These are phyloP conservation scores for Triplophysa yarkandensis DNA, from an alignment of 2,797 vertebrate species.

Conservation along the genomic window DNA sequence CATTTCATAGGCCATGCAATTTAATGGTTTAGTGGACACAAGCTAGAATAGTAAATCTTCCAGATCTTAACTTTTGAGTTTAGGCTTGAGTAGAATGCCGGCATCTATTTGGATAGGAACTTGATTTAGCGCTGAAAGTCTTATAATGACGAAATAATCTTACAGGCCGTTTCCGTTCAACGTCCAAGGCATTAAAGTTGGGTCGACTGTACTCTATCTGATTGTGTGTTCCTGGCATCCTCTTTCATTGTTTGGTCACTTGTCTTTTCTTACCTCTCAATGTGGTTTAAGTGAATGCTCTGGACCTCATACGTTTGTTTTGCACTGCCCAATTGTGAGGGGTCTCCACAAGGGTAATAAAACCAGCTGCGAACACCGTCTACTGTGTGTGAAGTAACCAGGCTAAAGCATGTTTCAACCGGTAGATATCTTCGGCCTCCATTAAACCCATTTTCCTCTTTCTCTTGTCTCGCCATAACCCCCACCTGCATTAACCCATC, in stretches of 20 bases:
- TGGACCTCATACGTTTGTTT: not conserved
- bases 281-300: not conserved
- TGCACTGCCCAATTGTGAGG: not conserved
- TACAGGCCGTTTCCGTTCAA: too few species aligned
- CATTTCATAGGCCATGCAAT: constrained; percentile 48
- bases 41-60: constrained; percentile 28
- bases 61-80: constrained; percentile 16
- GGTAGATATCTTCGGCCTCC: constrained; percentile 31
- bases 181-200: too few species aligned
- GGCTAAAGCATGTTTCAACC: constrained; percentile 18
- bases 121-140: not conserved
- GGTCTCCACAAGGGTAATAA: not conserved
- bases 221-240: not conserved
- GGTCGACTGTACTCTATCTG: not conserved
- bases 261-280: too few species aligned
- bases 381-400: not conserved
- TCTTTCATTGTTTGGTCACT: not conserved
- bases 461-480: constrained; percentile 27
- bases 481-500: constrained; percentile 47
- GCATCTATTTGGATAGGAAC: not conserved
- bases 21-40: constrained; percentile 55
- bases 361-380: constrained; percentile 2
- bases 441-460: constrained; percentile 31
- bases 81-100: not conserved
- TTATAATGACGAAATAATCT: not conserved